Evolutionary conservation across 2,888 invertebrate species (phyloP), one percentile per base, ranked within the genome.

Genomic region (Apotomis capreana): DNA sequence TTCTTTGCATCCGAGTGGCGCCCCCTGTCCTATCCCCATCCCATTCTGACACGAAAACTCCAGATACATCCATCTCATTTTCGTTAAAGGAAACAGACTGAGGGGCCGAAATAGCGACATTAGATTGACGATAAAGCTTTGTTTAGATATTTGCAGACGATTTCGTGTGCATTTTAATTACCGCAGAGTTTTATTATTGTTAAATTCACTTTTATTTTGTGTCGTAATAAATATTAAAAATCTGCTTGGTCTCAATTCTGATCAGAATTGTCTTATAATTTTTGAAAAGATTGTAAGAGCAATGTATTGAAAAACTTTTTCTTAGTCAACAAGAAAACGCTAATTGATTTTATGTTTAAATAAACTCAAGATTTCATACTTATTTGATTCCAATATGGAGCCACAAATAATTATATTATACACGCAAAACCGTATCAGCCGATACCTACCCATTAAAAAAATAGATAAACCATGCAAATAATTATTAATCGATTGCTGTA

Each of bases 1-100:
- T 89, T 87, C 86, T 87, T 88, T 85, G 83, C 87, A 84, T 84
- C 83, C 81, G 79, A 79, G 77, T 79, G 78, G 78, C 82, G 79
- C 81, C 82, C 85, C 85, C 83, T 78, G 70, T 78, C 74, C 74
- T 73, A 74, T 69, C 64, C 61, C 77, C 69, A 46, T 80, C 79
- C 46, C 77, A 67, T 75, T 83, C 76, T 77, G 51, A 70, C 77
- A 58, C 69, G 13, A 40, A 49, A 71, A 69, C 62, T 68, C 63
- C 65, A 55, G 75, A 77, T 79, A 75, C 77, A 70, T 75, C 74
- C 71, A 36, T 75, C 74, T 70, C 75, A 40, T 58, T 78, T 75
- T 74, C 69, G 74, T 37, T 75, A 69, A 75, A 63, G 72, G 74
- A 73, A 74, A 75, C 70, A 70, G 68, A 70, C 69, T 65, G 62